phyloP scores from a whole-genome alignment of 1,140 invertebrate species.

The Oncopeltus fasciatus region DNA sequence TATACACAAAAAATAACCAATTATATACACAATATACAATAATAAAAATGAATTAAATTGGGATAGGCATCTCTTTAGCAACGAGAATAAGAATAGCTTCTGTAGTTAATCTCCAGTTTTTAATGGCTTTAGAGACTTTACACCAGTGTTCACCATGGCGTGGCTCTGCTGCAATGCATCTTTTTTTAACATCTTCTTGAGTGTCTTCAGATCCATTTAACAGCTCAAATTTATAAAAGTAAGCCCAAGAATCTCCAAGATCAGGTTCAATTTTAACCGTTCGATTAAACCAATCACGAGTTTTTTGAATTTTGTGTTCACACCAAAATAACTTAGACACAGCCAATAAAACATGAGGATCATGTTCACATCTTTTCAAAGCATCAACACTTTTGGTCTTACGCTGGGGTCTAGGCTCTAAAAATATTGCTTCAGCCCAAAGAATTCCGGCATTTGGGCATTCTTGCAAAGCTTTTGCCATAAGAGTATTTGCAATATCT shows the following conservation, averaged over 20 bases:
- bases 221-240: slow-evolving; percentile 94
- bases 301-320: slow-evolving; percentile 85
- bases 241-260: slow-evolving; percentile 94
- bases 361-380: slow-evolving; percentile 94
- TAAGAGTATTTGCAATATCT: slow-evolving; percentile 79
- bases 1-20: no score
- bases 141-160: slow-evolving; percentile 96
- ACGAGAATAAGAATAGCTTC: slow-evolving; percentile 73
- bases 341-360: slow-evolving; percentile 87
- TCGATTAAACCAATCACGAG: slow-evolving; percentile 92
- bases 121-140: slow-evolving; percentile 81
- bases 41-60: slow-evolving; percentile 37
- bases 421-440: slow-evolving; percentile 96
- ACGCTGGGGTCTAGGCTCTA: slow-evolving; percentile 84
- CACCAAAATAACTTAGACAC: slow-evolving; percentile 96
- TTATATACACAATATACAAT: no score
- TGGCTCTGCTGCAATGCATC: slow-evolving; percentile 83
- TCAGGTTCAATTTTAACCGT: slow-evolving; percentile 93
- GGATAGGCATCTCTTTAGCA: slow-evolving; percentile 68
- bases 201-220: slow-evolving; percentile 82
- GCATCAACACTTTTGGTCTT: slow-evolving; percentile 98
- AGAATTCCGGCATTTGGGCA: slow-evolving; percentile 85
- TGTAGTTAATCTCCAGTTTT: slow-evolving; percentile 83
- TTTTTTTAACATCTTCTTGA: slow-evolving; percentile 72
- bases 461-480: slow-evolving; percentile 87